A percentile compares a stretch with the other conserved stretches of the same genome.
Conservation (phyloP, 2,113 vertebrate genomes). For the Spermophilus dauricus region DNA sequence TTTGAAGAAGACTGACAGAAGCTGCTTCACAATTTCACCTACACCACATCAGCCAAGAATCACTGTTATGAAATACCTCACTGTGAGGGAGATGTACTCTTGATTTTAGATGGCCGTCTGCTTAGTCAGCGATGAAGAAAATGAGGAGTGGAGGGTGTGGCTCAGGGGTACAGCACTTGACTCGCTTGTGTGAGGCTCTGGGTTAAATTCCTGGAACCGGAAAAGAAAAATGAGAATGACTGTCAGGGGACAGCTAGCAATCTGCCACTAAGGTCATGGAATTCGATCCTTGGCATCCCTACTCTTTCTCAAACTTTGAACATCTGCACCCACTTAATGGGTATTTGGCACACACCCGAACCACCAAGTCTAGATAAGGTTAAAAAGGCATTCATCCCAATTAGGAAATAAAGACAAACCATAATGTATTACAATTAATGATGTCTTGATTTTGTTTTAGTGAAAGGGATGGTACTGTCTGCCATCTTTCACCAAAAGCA, state of each 20-base stretch:
- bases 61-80: background rate
- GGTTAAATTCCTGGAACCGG: no score
- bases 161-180: no score
- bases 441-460: slow-evolving; percentile 23
- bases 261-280: slow-evolving; percentile 21
- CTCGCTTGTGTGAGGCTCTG: no score
- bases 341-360: background rate
- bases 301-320: slow-evolving; percentile 22
- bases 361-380: background rate
- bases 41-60: background rate
- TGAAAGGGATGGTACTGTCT: background rate
- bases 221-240: background rate
- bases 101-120: background rate
- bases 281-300: background rate
- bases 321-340: slow-evolving; percentile 55
- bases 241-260: background rate
- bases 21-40: background rate
- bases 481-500: slow-evolving; percentile 30
- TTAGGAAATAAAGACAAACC: slow-evolving; percentile 53
- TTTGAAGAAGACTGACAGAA: background rate
- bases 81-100: background rate
- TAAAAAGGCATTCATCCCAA: slow-evolving; percentile 40
- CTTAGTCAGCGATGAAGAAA: background rate
- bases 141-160: background rate
- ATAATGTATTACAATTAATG: background rate